Base-by-base conservation (phyloP, 2,888 invertebrate species). In the Pseudanteris insignis region DNA sequence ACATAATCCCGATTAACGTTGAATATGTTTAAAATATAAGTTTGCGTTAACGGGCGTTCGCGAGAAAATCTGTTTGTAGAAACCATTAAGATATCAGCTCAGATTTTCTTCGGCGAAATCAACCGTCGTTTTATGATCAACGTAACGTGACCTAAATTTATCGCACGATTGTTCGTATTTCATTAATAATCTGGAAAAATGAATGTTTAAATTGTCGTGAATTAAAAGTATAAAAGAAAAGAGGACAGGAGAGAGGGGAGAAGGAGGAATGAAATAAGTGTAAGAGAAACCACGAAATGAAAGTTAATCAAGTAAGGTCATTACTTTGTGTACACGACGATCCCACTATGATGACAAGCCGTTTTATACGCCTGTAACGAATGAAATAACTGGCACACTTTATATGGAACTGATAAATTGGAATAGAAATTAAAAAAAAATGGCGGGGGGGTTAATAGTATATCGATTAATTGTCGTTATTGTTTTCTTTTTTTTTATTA, bases 141-240 rank as follows among this genome's bases (percentile, higher is more conserved):
- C 59, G 59, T 59, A 53, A 59, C 59, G 59, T 43, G 53, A 59
- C 59, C 51, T 59, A 51, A 59, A 53, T 59, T 51, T 59, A 47
- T 53, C 30, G 53, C 37, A 25, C 47, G 53, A 53, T 53, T 59
- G 59, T 59, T 53, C 53, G 24, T 24, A 53, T 59, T 47, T 34
- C 41, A 47, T 28, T 47, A 41, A 32, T 51, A 29, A 43, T 28
- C 9, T 33, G 26, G 21, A 40, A 46, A n/a, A n/a, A n/a, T n/a
- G n/a, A n/a, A n/a, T n/a, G n/a, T n/a, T n/a, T n/a, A n/a, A n/a
- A n/a, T n/a, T n/a, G 26, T 14, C 21, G 37, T 24, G 8, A 13
- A 41, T 34, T 30, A 9, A 36, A 32, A 57, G 6, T 6, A 18
- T 18, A 18, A 18, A 18, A 18, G 6, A 4, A 46, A 48, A 43